A percentile compares a stretch with the other conserved stretches of the same genome.
Evolutionary conservation across 2,888 invertebrate genomes (phyloP).

Genomic region (Liposcelis brunnea): DNA sequence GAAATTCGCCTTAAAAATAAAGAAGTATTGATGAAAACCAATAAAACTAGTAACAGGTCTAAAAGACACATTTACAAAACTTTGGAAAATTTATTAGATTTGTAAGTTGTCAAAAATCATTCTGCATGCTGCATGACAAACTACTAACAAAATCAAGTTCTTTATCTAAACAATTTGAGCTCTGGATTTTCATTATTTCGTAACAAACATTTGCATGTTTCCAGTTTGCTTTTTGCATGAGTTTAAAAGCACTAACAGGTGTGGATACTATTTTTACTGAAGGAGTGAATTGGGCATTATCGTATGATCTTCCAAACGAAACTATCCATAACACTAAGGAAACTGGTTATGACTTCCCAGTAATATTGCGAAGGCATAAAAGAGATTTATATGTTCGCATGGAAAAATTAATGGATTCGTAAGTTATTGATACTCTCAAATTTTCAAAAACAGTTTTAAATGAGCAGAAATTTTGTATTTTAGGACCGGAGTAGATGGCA

Average conservation of each 20-base stretch:
- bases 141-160: too few species aligned
- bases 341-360: conserved; percentile 19
- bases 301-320: conserved; percentile 35
- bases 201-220: background rate
- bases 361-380: conserved; percentile 40
- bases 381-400: conserved; percentile 50
- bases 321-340: conserved; percentile 14
- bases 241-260: conserved; percentile 5
- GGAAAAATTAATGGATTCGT: conserved; percentile 52
- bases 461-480: conserved; percentile 16
- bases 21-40: too few species aligned
- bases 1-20: background rate
- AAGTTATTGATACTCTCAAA: conserved; percentile 22
- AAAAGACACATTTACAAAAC: background rate
- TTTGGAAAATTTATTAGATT: background rate
- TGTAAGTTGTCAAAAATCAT: background rate
- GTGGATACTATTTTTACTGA: conserved; percentile 36
- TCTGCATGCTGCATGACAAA: too few species aligned
- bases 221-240: conserved; percentile 6
- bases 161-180: too few species aligned
- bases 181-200: background rate
- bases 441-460: background rate
- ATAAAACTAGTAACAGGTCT: too few species aligned
- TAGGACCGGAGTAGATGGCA: conserved; percentile 46
- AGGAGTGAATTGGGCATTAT: conserved; percentile 52